These are phyloP conservation scores for Anthopleura xanthogrammica DNA, from an alignment of 92 coral and sea anemone species.

Conservation along the genomic window DNA sequence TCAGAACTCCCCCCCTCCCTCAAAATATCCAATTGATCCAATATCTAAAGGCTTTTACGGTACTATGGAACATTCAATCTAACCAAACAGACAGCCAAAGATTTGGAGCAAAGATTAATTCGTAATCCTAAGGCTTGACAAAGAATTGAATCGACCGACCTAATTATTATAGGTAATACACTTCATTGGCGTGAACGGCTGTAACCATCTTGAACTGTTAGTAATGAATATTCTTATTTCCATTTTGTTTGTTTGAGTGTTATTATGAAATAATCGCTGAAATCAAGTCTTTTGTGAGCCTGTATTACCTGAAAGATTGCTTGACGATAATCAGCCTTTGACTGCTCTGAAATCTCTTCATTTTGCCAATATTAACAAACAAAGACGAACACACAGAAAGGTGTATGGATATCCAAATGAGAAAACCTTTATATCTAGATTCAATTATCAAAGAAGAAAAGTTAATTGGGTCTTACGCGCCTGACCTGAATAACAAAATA, in stretches of 20 bases:
- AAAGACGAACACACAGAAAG: constrained; percentile 1
- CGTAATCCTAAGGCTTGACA: constrained; percentile 9
- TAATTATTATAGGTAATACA: constrained; percentile 13
- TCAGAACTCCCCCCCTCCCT: background rate
- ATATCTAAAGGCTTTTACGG: background rate
- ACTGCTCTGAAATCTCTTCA: background rate
- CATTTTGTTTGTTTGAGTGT: constrained; percentile 22
- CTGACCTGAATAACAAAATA: background rate
- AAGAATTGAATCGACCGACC: constrained; percentile 5
- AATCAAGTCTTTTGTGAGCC: constrained; percentile 27
- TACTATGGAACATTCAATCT: background rate
- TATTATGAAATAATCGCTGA: constrained; percentile 21
- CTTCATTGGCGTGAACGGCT: constrained; percentile 14
- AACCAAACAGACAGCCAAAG: background rate
- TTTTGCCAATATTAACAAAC: background rate
- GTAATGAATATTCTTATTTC: constrained; percentile 19
- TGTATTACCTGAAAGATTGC: constrained; percentile 27
- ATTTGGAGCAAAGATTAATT: background rate
- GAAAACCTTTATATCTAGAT: constrained; percentile 14
- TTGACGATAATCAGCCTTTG: constrained; percentile 25
- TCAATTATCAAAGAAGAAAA: constrained; percentile 15
- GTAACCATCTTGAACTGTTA: constrained; percentile 24
- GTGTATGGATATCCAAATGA: constrained; percentile 3
- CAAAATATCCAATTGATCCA: background rate
- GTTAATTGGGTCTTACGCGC: constrained; percentile 16